Percentiles rank a stretch among this genome's conserved stretches.
These are phyloP conservation scores for Paradisaea rubra DNA, from an alignment of 2,113 vertebrate species.

Conservation along the genomic window DNA sequence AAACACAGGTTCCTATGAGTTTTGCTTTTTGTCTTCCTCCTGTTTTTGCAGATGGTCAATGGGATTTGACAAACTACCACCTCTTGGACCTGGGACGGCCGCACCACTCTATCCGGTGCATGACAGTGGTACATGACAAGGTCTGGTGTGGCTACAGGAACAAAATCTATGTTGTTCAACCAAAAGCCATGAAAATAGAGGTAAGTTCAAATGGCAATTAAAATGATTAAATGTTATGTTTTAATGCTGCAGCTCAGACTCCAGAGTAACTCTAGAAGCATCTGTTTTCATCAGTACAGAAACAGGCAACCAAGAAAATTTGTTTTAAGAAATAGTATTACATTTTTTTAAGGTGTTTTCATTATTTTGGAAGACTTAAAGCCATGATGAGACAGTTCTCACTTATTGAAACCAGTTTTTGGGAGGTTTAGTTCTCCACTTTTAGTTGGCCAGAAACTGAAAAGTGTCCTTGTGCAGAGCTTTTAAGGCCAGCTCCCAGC, in stretches of 20 bases:
- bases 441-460: not conserved
- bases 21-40: not conserved
- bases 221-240: not conserved
- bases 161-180: slow-evolving; percentile 95
- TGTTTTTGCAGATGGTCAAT: slow-evolving; percentile 87
- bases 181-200: slow-evolving; percentile 98
- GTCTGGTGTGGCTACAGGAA: slow-evolving; percentile 98
- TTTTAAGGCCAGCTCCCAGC: not conserved
- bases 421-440: not conserved
- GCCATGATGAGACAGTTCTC: not conserved
- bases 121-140: slow-evolving; percentile 95
- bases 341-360: not conserved
- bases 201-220: slow-evolving; percentile 57
- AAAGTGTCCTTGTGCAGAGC: not conserved
- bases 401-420: not conserved
- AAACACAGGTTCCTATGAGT: not conserved
- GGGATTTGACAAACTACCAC: slow-evolving; percentile 97
- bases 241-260: not conserved
- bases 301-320: not conserved
- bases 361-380: not conserved
- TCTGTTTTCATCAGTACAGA: not conserved
- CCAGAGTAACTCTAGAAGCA: not conserved
- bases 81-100: slow-evolving; percentile 89
- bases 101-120: slow-evolving; percentile 93
- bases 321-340: not conserved